Base-by-base conservation (phyloP, 2,888 invertebrate genomes). In the Acrobasis repandana region DNA sequence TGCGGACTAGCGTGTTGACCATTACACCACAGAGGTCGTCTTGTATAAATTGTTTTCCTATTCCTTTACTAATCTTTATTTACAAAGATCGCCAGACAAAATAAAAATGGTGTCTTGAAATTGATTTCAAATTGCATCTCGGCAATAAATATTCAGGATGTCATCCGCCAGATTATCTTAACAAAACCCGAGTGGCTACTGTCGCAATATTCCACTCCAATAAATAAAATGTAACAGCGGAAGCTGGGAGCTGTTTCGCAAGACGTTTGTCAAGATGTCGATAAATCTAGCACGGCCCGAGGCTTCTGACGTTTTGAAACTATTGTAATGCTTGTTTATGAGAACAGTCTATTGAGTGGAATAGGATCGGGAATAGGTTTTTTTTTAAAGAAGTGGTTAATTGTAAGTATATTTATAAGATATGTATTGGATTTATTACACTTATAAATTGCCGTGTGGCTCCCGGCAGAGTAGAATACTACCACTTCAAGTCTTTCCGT, bases 241-340 rank as follows among this genome's bases (percentile, higher is more conserved):
- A 54, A 54, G 54, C 43, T 54, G 54, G 54, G 80, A 82, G 82
- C 76, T 62, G 69, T 80, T 85, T 77, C 80, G 71, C 75, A 83
- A 80, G 72, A 65, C 70, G 73, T 77, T 78, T 80, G 82, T 82
- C 76, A 79, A 75, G 62, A 67, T 65, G 61, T 54, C 14, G 54
- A 54, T 54, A 54, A 54, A 54, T 54, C 38, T 38, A 11, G 20
- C 14, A 18, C 15, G 2, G 52, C 52, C 54, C 18, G 38, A 20
- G 54, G 54, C 43, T 38, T 14, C 38, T 36, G 38, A 38, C 54
- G 54, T 54, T 54, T 54, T 38, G 54, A 38, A 54, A 54, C 54
- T 38, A 54, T 54, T 54, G 54, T 54, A 38, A 43, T 38, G 10
- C 54, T 54, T 54, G 38, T 54, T 54, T 54, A 65, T 63, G 64